Evolutionary conservation across 2,113 vertebrate genomes (phyloP), one percentile per base, ranked within the genome.

Genomic region (Calonectris borealis): DNA sequence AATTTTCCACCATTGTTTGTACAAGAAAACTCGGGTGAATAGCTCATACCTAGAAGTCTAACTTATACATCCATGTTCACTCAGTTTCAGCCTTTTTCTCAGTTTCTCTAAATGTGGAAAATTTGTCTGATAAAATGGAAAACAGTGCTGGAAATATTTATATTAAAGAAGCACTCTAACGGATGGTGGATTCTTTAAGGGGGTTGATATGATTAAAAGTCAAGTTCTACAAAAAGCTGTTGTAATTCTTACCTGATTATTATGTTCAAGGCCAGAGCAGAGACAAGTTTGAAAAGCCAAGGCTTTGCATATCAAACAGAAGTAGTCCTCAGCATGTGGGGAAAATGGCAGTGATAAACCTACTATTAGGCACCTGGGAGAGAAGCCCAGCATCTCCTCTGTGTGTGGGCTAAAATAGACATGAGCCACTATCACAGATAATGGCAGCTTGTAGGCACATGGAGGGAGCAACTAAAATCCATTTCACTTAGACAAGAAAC

Each of bases 271-370:
- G 66, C 94, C 70, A 95, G 55, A 77, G 58, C 54, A 83, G 78
- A 93, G 58, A 83, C n/a, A 86, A 88, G 82, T 94, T 71, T 88
- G 71, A 94, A 93, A 93, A 90, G 88, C 71, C 68, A 83, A 70
- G 52, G 79, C 82, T 95, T 95, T 95, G 81, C 87, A 96, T 86
- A 79, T 68, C 71, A 88, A 91, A 88, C 62, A 91, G 83, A 80
- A 90, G 70, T 34, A 62, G 84, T 89, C 86, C 94, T 94, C 94
- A 95, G 95, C 93, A 95, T 87, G 97, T 69, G 89, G 89, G 88
- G 81, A 94, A 96, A 97, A 94, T 96, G 94, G 97, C 84, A 97
- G 94, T 88, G 93, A 95, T 55, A 97, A 97, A 96, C 91, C 94
- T 94, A 78, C 82, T 94, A 96, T 97, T 97, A 97, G 84, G 84